phyloP scores from a whole-genome alignment of 2,888 invertebrate species.

The Teleogryllus oceanicus region DNA sequence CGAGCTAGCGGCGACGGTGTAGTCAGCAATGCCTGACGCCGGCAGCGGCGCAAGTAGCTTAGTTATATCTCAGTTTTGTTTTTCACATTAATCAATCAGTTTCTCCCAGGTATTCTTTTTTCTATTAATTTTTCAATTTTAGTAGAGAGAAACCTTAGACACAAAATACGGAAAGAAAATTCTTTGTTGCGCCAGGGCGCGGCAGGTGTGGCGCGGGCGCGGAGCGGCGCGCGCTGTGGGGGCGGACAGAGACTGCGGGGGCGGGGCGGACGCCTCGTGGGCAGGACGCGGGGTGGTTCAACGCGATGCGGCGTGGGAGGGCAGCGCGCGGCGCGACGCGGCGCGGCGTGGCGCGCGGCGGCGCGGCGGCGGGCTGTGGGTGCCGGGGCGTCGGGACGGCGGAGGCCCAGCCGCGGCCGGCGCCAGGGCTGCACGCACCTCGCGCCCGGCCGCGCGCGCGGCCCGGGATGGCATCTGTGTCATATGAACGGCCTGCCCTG shows the following conservation, averaged over 20 bases:
- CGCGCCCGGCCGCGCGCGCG: background rate
- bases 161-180: constrained; percentile 40
- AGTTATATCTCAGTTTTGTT: background rate
- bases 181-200: constrained; percentile 41
- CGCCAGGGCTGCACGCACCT: background rate
- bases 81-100: background rate
- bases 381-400: background rate
- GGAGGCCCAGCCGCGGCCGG: background rate
- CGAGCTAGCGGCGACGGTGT: background rate
- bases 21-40: background rate
- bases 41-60: constrained; percentile 1
- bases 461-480: background rate
- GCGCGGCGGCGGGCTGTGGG: background rate
- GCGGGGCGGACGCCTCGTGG: constrained; percentile 1
- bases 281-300: background rate
- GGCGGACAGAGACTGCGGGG: background rate
- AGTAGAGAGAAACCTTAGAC: constrained; percentile 29
- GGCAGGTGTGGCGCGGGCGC: constrained; percentile 12
- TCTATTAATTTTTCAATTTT: constrained; percentile 27
- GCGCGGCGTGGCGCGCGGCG: background rate
- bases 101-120: constrained; percentile 40
- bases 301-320: constrained; percentile 18
- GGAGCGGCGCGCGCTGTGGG: constrained; percentile 24
- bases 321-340: background rate
- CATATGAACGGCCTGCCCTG: background rate